These are phyloP conservation scores for Hylia prasina DNA, from an alignment of 2,113 vertebrate species.

Conservation along the genomic window DNA sequence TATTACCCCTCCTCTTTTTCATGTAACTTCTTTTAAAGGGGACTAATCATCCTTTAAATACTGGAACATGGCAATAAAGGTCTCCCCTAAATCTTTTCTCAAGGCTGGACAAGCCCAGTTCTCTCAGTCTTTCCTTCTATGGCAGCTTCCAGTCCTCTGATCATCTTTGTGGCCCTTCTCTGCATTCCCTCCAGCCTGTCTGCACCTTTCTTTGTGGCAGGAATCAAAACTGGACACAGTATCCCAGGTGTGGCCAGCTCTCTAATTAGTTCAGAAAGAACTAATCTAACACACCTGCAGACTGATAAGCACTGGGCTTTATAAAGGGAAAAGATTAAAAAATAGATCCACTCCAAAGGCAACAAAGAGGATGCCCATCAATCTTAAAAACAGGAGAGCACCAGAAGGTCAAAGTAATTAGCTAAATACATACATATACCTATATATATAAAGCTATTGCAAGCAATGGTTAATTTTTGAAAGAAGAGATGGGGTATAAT, in stretches of 20 bases:
- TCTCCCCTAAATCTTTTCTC: background rate
- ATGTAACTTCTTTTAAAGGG: background rate
- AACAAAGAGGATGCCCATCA: background rate
- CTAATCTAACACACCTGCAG: background rate
- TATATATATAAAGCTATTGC: background rate
- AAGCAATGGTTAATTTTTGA: background rate
- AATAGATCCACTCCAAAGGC: background rate
- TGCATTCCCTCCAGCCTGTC: background rate
- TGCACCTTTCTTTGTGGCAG: background rate
- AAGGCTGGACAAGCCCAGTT: background rate
- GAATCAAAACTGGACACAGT: background rate
- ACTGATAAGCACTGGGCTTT: background rate
- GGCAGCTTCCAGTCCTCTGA: background rate
- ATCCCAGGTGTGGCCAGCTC: background rate
- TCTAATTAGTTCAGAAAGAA: background rate
- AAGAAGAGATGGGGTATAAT: background rate
- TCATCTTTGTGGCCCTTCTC: background rate
- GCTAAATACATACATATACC: background rate
- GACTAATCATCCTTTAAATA: background rate
- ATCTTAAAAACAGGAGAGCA: background rate
- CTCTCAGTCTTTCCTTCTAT: background rate
- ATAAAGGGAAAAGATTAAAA: background rate
- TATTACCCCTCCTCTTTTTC: background rate
- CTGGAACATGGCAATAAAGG: background rate
- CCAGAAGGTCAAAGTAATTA: background rate